phyloP scores from a whole-genome alignment of 2,797 vertebrate species.

The Heterohyrax brucei region DNA sequence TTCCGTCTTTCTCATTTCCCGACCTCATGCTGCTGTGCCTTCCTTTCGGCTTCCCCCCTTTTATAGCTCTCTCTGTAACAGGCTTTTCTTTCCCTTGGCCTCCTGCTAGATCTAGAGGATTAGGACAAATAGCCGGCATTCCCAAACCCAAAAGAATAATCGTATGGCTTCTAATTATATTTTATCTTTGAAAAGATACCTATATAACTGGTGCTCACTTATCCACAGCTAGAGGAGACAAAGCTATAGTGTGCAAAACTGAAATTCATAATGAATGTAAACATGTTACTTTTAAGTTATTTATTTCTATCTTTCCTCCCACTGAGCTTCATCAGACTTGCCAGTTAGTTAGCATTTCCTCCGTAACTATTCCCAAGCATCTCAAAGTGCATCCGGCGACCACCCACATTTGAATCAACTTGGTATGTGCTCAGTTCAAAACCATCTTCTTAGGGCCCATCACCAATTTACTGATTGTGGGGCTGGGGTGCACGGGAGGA shows the following conservation, averaged over 20 bases:
- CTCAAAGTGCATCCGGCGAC: not conserved
- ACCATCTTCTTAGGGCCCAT: not conserved
- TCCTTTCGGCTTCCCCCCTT: conserved; percentile 35
- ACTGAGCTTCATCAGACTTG: not conserved
- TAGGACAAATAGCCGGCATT: conserved; percentile 5
- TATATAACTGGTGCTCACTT: not conserved
- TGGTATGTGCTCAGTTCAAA: not conserved
- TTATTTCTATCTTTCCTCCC: conserved; percentile 28
- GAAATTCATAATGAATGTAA: conserved; percentile 47
- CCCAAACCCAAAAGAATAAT: conserved; percentile 50
- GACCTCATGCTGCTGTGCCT: conserved; percentile 2
- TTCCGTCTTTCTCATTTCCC: conserved; percentile 68
- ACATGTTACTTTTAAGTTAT: conserved; percentile 27
- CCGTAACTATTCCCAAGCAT: not conserved
- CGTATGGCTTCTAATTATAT: conserved; percentile 35
- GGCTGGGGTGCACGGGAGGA: not conserved
- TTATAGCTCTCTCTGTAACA: conserved; percentile 43
- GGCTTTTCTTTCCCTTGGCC: not conserved
- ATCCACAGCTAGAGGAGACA: conserved; percentile 4
- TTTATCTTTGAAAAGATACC: conserved; percentile 33
- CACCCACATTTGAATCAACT: not conserved
- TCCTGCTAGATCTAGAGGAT: conserved; percentile 30
- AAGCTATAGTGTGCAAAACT: not conserved
- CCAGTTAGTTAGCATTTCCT: conserved; percentile 25
- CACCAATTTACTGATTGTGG: not conserved